A percentile compares a stretch with the other conserved stretches of the same genome.
Evolutionary conservation across 1,140 invertebrate species (phyloP).

Genomic region (Alviniconcha marisindica): DNA sequence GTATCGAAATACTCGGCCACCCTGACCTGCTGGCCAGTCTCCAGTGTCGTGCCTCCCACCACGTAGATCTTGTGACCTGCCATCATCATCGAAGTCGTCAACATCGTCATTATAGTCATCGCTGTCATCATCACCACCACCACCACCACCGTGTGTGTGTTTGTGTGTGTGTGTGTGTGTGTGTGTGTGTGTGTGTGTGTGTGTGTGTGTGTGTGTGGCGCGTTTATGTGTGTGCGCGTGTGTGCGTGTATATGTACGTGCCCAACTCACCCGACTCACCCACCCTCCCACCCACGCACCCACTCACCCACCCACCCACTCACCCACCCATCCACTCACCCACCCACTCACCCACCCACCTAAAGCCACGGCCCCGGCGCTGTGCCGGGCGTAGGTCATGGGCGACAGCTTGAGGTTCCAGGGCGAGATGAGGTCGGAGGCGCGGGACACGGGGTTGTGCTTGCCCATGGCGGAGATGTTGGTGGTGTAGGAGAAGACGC

Average conservation of each 20-base stretch:
- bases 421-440: constrained; percentile 52
- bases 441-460: constrained; percentile 6
- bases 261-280: too few relatives aligned
- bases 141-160: neutral
- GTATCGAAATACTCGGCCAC: constrained; percentile 51
- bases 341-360: constrained; percentile 35
- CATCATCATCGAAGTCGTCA: constrained; percentile 39
- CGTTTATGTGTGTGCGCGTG: too few relatives aligned
- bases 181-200: too few relatives aligned
- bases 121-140: constrained; percentile 37
- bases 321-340: neutral
- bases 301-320: neutral
- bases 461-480: constrained; percentile 45
- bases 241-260: too few relatives aligned
- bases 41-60: constrained; percentile 54
- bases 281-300: too few relatives aligned
- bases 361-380: constrained; percentile 49
- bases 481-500: constrained; percentile 52
- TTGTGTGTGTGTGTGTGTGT: too few relatives aligned
- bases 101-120: constrained; percentile 44
- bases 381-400: constrained; percentile 55
- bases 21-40: constrained; percentile 54
- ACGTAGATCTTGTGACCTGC: constrained; percentile 57
- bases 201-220: too few relatives aligned
- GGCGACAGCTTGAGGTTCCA: constrained; percentile 52